Percentiles rank a stretch among this genome's conserved stretches.
These are phyloP conservation scores for Artemia franciscana DNA, from an alignment of 1,140 invertebrate species.

Conservation along the genomic window DNA sequence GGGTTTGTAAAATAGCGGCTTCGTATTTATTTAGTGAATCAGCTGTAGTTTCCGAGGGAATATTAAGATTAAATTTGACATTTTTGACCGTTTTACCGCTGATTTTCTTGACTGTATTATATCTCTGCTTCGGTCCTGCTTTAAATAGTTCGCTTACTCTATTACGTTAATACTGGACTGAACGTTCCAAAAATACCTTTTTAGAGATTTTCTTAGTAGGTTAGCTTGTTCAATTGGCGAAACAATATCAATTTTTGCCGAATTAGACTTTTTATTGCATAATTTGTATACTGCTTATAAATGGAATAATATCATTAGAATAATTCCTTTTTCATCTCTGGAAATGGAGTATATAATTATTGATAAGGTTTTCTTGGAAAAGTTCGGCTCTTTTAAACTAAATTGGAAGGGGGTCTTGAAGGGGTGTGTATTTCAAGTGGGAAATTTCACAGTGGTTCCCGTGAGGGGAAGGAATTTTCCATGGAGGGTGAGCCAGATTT, in stretches of 20 bases:
- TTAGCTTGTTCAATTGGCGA: neutral
- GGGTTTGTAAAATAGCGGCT: neutral
- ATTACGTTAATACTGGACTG: neutral
- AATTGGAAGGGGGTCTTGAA: no score
- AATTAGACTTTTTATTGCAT: neutral
- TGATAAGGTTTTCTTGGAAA: neutral
- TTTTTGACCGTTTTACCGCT: neutral
- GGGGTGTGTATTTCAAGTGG: no score
- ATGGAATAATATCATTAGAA: no score
- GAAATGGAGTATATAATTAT: neutral
- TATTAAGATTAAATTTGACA: neutral
- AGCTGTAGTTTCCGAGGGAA: neutral
- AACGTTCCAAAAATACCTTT: neutral
- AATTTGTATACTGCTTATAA: neutral
- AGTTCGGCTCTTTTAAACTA: neutral
- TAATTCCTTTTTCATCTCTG: neutral
- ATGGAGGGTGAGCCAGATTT: no score
- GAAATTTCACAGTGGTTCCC: no score
- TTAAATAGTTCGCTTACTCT: neutral
- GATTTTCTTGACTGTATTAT: neutral
- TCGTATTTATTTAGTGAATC: neutral
- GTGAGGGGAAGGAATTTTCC: no score
- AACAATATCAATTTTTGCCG: neutral
- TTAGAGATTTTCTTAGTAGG: neutral
- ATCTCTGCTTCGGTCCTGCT: neutral